phyloP scores from a whole-genome alignment of 2,797 vertebrate species.

The Myotis daubentonii region DNA sequence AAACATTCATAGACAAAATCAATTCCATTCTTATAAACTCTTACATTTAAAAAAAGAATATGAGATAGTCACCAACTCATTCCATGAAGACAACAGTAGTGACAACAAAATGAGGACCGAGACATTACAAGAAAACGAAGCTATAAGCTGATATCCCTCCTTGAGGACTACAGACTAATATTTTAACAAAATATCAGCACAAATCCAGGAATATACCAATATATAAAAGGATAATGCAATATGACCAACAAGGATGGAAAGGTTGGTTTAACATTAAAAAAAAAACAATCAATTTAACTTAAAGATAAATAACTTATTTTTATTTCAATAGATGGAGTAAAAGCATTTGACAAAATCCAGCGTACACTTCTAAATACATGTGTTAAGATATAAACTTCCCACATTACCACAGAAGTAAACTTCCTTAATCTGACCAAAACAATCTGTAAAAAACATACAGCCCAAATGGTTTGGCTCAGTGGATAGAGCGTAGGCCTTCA shows the following conservation, averaged over 20 bases:
- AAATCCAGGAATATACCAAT: background rate
- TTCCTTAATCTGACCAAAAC: background rate
- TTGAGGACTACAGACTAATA: background rate
- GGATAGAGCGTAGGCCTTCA: too few species aligned
- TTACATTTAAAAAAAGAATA: background rate
- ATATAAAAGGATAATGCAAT: background rate
- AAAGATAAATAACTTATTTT: background rate
- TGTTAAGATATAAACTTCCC: background rate
- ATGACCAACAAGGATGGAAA: background rate
- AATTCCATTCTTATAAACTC: background rate
- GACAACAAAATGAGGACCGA: background rate
- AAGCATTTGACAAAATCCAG: background rate
- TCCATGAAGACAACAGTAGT: background rate
- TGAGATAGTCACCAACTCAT: background rate
- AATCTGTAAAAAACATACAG: background rate
- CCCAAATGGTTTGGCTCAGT: too few species aligned
- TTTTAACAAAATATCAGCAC: background rate
- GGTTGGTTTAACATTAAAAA: background rate
- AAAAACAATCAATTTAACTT: background rate
- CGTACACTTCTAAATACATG: background rate
- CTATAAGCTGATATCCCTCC: background rate
- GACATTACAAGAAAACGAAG: background rate
- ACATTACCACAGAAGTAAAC: constrained; percentile 1
- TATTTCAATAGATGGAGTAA: background rate
- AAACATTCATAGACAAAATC: background rate